Evolutionary conservation across 64 coral and sea anemone species (phyloP), one percentile per base, ranked within the genome.

Genomic region (Orbicella faveolata): DNA sequence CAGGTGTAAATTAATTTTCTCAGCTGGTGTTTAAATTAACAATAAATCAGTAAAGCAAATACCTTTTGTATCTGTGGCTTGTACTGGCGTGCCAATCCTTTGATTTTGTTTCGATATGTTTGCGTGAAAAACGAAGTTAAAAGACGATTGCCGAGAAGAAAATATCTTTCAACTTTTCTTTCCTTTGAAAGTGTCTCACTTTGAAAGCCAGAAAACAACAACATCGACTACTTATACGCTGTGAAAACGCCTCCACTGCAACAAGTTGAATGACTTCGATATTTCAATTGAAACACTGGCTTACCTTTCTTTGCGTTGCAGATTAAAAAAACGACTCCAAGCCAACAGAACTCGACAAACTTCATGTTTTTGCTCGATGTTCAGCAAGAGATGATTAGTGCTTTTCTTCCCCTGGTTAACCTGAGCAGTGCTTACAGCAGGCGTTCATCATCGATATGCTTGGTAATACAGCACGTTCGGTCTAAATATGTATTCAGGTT

Each of bases 251-350:
- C 17, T 16, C 52, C 16, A 52, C 6, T 20, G 18, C 5, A 52
- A 21, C 51, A 78, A n/a, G 20, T 19, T 9, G 9, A 9, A 13
- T 4, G 10, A 34, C 10, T 68, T 37, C 12, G 51, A 19, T 26
- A 84, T 80, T 12, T 12, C 0, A 33, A 0, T 52, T 13, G 25
- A 68, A 48, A 23, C 41, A 52, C 63, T 34, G 70, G 12, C 82
- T 33, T 72, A 85, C 82, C 82, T 85, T 73, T 72, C 21, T 18
- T 73, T 16, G 82, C 82, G 15, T 36, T 52, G 82, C 82, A 73
- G 82, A 33, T 39, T 48, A 72, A 12, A 11, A 72, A 11, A 51
- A 85, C n/a, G 23, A 66, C 26, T n/a, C 11, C 64, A 14, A 85
- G n/a, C 82, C 63, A 85, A 51, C 30, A 20, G 1, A 85, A 16